Evolutionary conservation across 2,797 vertebrate species (phyloP).

Genomic region (Myotis pilosus): DNA sequence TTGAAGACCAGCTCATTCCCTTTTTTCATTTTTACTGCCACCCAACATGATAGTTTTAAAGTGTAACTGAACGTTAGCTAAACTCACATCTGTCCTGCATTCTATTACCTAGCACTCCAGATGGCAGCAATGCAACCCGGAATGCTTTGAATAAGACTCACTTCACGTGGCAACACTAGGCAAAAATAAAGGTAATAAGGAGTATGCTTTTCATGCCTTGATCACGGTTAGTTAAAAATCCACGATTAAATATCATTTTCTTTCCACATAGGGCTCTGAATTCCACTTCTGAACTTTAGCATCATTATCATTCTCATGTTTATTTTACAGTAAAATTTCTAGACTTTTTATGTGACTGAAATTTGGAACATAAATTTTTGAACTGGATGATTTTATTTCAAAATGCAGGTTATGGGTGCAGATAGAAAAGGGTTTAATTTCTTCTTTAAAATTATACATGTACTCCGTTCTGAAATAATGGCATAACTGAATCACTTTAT

Average conservation of each 20-base stretch:
- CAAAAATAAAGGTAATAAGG: neutral
- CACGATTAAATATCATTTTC: neutral
- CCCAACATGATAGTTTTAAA: neutral
- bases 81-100: neutral
- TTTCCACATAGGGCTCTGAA: neutral
- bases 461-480: neutral
- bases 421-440: slow-evolving; percentile 10
- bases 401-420: slow-evolving; percentile 11
- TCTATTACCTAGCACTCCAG: neutral
- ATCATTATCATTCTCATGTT: neutral
- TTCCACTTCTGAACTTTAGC: neutral
- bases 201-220: neutral
- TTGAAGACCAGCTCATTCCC: slow-evolving; percentile 15
- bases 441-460: neutral
- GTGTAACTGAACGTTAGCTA: neutral
- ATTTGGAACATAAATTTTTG: slow-evolving; percentile 23
- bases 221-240: neutral
- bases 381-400: slow-evolving; percentile 53
- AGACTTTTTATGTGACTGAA: neutral
- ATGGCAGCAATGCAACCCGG: neutral
- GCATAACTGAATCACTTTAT: neutral
- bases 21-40: neutral
- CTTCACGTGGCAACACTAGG: neutral
- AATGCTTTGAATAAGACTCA: neutral
- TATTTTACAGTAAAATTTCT: slow-evolving; percentile 59